Percentiles rank a stretch among this genome's conserved stretches.
These are phyloP conservation scores for Vidua macroura DNA, from an alignment of 2,113 vertebrate species.

Conservation along the genomic window DNA sequence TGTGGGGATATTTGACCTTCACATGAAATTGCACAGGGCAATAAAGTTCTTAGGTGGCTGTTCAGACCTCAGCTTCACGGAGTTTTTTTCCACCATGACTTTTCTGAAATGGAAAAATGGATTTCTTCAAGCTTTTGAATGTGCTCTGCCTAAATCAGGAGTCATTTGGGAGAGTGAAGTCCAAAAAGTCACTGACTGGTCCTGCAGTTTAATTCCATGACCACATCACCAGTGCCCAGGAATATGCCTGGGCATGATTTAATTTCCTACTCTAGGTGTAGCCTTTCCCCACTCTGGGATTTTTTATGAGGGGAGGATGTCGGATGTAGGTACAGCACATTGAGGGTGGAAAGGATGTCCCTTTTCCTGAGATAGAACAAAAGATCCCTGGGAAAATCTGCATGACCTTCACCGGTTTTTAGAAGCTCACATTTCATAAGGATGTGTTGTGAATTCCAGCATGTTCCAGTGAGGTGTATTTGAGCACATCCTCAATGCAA, in stretches of 20 bases:
- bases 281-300: not conserved
- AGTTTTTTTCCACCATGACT: not conserved
- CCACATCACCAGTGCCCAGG: not conserved
- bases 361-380: not conserved
- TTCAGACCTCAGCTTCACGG: not conserved
- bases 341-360: not conserved
- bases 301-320: not conserved
- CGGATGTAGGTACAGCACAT: not conserved
- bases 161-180: not conserved
- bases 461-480: not conserved
- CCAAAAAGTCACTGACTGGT: not conserved
- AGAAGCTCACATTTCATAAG: not conserved
- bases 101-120: not conserved
- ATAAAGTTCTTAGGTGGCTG: not conserved
- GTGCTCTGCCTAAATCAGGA: not conserved
- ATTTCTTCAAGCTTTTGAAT: not conserved
- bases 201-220: not conserved
- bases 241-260: not conserved
- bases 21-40: not conserved
- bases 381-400: not conserved
- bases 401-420: not conserved
- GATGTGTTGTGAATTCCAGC: not conserved
- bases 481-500: not conserved
- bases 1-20: not conserved
- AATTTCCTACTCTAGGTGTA: not conserved